phyloP scores from a whole-genome alignment of 2,113 vertebrate species.

The Elachura formosa region DNA sequence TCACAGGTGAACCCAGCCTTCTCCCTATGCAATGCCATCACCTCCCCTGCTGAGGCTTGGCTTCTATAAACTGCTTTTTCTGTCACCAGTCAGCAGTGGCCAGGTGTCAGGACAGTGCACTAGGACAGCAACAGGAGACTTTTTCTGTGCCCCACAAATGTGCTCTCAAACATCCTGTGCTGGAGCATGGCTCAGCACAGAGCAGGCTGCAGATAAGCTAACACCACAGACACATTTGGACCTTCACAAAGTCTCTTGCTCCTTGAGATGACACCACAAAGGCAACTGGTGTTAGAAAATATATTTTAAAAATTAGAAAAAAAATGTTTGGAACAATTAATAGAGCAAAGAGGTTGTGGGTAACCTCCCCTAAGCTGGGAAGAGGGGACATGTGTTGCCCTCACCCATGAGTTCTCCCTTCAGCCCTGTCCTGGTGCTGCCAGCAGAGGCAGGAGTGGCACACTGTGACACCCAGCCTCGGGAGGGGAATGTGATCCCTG shows the following conservation, averaged over 20 bases:
- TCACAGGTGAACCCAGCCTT: background rate
- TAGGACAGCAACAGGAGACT: background rate
- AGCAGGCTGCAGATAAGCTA: background rate
- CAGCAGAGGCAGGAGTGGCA: background rate
- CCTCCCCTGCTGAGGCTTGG: background rate
- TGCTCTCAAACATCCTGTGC: background rate
- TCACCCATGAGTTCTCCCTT: background rate
- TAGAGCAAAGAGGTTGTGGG: background rate
- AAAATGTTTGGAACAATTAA: rapidly evolving
- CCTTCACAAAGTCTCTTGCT: background rate
- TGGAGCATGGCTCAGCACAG: background rate
- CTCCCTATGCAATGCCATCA: background rate
- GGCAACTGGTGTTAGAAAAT: background rate
- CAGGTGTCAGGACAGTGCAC: background rate
- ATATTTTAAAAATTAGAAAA: background rate
- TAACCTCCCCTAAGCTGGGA: background rate
- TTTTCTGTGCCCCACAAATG: background rate
- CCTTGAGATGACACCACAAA: background rate
- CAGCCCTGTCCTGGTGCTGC: background rate
- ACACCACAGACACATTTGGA: rapidly evolving
- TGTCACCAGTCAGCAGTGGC: background rate
- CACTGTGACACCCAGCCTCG: rapidly evolving
- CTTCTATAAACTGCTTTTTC: background rate
- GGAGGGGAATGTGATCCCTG: background rate
- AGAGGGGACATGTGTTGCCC: rapidly evolving